Percentiles rank a stretch among this genome's conserved stretches.
phyloP scores from a whole-genome alignment of 2,797 vertebrate species.

The Salarias fasciatus region DNA sequence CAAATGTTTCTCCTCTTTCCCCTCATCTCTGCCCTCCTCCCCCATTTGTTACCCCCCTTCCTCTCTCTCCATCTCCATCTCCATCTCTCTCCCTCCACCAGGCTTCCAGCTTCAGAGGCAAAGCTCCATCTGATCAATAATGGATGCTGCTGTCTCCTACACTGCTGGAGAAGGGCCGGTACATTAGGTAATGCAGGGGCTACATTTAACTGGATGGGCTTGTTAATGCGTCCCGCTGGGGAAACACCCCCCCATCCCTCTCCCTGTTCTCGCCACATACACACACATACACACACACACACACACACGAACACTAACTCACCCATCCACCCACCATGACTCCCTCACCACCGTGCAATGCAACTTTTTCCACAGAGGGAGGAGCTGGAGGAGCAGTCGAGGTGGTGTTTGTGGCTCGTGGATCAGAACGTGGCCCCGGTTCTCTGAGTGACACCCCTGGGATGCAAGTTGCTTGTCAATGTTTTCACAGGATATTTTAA shows the following conservation, averaged over 20 bases:
- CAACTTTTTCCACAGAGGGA: conserved; percentile 50
- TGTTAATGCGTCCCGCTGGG: conserved; percentile 87
- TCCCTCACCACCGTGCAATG: conserved; percentile 25
- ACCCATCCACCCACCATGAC: background rate
- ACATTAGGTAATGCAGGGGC: conserved; percentile 88
- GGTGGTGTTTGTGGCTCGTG: conserved; percentile 51
- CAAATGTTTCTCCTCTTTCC: conserved; percentile 70
- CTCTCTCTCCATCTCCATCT: conserved; percentile 30
- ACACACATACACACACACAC: conserved; percentile 29
- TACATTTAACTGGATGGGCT: conserved; percentile 88
- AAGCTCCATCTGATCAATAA: conserved; percentile 86
- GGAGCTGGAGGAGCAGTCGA: conserved; percentile 30
- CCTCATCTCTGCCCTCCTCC: conserved; percentile 31
- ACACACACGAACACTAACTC: no score
- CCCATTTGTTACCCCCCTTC: conserved; percentile 23
- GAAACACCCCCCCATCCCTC: conserved; percentile 48
- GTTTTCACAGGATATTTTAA: no score
- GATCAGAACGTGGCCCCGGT: no score
- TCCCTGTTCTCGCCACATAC: background rate
- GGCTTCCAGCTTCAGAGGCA: conserved; percentile 79
- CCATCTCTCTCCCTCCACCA: conserved; percentile 62
- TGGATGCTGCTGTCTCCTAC: conserved; percentile 85
- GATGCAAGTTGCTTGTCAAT: no score
- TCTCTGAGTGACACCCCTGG: no score
- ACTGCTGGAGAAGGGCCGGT: conserved; percentile 79